These are phyloP conservation scores for Ylistrum balloti DNA, from an alignment of 1,140 invertebrate genomes.

Conservation along the genomic window DNA sequence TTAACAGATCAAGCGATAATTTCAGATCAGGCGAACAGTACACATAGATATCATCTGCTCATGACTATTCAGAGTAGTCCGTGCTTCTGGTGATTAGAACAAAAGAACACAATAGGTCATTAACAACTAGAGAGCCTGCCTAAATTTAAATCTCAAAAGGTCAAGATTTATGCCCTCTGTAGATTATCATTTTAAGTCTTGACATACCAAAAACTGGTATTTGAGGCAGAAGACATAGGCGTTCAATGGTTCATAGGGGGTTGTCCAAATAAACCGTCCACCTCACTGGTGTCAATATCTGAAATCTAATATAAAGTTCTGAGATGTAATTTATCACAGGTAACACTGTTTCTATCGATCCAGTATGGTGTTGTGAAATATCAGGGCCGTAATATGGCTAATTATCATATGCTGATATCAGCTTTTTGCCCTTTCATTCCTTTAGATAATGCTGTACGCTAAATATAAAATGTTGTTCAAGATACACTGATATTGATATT, in stretches of 20 bases:
- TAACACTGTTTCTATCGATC: neutral
- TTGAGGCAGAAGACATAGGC: neutral
- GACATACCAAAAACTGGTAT: neutral
- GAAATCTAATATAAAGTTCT: neutral
- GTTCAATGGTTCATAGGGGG: neutral
- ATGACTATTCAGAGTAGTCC: neutral
- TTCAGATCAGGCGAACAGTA: neutral
- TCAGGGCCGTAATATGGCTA: neutral
- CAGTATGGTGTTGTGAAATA: neutral
- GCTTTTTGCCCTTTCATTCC: neutral
- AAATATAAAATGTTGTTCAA: no score
- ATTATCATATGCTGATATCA: neutral
- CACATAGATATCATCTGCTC: neutral
- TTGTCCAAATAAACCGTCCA: neutral
- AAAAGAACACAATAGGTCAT: neutral
- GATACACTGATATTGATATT: no score
- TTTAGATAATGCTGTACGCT: no score
- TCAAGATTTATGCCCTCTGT: neutral
- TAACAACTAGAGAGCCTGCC: no score
- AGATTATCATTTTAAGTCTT: conserved; percentile 21
- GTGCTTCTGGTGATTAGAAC: no score
- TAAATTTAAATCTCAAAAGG: no score
- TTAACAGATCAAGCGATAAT: neutral
- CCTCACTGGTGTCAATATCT: neutral
- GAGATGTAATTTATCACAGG: neutral